Evolutionary conservation across 2,888 invertebrate genomes (phyloP).

Genomic region (Cerceris ruficornis): DNA sequence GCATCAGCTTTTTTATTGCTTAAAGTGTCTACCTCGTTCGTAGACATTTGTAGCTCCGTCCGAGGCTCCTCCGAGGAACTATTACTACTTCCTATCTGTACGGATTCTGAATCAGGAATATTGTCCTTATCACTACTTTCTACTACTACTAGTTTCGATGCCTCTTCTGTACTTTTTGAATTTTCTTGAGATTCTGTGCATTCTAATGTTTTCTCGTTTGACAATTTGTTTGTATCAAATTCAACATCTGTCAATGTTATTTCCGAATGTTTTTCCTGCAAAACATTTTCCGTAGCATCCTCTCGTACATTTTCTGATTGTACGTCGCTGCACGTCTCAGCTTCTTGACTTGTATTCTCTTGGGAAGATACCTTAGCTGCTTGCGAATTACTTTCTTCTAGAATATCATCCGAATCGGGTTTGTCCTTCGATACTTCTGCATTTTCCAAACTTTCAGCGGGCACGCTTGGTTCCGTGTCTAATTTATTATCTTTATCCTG

Average conservation of each 20-base stretch:
- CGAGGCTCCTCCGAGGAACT: slow-evolving; percentile 3
- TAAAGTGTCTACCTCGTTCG: slow-evolving; percentile 14
- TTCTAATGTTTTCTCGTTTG: slow-evolving; percentile 6
- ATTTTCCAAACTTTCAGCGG: slow-evolving; percentile 15
- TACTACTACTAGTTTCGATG: not conserved
- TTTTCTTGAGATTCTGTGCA: slow-evolving; percentile 15
- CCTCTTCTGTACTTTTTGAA: not conserved
- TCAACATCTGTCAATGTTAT: slow-evolving; percentile 1
- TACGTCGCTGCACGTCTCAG: not conserved
- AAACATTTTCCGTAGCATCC: slow-evolving; percentile 25
- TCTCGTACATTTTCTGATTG: slow-evolving; percentile 12
- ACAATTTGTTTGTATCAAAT: not conserved
- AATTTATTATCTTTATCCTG: slow-evolving; percentile 1
- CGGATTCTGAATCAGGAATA: not conserved
- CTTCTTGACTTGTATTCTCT: slow-evolving; percentile 15
- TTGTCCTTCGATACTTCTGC: not conserved
- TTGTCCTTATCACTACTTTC: not conserved
- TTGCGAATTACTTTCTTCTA: slow-evolving; percentile 22
- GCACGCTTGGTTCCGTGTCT: slow-evolving; percentile 3
- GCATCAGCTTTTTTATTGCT: slow-evolving; percentile 30
- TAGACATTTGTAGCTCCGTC: slow-evolving; percentile 7
- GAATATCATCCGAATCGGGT: slow-evolving; percentile 11
- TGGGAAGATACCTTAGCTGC: slow-evolving; percentile 2
- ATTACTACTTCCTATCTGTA: slow-evolving; percentile 16
- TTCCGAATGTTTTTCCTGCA: slow-evolving; percentile 16